These are phyloP conservation scores for Rhineura floridana DNA, from an alignment of 2,113 vertebrate species.

Conservation along the genomic window DNA sequence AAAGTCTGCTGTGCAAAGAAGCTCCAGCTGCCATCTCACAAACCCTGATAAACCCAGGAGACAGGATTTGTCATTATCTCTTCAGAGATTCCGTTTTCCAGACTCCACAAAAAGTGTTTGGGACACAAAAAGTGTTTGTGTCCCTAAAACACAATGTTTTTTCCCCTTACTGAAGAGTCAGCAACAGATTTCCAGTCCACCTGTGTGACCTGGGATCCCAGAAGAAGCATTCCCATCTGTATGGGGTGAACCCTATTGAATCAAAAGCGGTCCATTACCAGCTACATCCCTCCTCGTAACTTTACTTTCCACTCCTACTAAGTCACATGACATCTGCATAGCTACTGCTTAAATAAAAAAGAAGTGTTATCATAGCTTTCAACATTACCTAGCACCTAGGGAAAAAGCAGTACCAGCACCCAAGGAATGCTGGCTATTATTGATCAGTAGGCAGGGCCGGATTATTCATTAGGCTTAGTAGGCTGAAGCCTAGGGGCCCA, in stretches of 20 bases:
- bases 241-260: background rate
- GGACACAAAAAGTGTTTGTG: background rate
- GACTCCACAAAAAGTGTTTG: conserved; percentile 19
- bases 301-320: conserved; percentile 24
- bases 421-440: conserved; percentile 6
- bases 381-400: background rate
- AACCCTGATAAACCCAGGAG: background rate
- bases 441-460: conserved; percentile 21
- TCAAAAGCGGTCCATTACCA: background rate
- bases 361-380: background rate
- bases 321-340: background rate
- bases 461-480: too few species aligned
- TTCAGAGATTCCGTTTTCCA: background rate
- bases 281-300: background rate
- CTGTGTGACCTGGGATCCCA: background rate
- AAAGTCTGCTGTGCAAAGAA: conserved; percentile 22
- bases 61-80: background rate
- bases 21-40: background rate
- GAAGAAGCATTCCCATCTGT: background rate
- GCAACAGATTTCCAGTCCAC: conserved; percentile 3
- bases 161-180: background rate
- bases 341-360: conserved; percentile 14
- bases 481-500: too few species aligned
- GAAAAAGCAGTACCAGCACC: background rate
- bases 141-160: background rate